Percentiles rank a stretch among this genome's conserved stretches.
phyloP scores from a whole-genome alignment of 2,113 vertebrate genomes.

The Erythrocercus mccallii region DNA sequence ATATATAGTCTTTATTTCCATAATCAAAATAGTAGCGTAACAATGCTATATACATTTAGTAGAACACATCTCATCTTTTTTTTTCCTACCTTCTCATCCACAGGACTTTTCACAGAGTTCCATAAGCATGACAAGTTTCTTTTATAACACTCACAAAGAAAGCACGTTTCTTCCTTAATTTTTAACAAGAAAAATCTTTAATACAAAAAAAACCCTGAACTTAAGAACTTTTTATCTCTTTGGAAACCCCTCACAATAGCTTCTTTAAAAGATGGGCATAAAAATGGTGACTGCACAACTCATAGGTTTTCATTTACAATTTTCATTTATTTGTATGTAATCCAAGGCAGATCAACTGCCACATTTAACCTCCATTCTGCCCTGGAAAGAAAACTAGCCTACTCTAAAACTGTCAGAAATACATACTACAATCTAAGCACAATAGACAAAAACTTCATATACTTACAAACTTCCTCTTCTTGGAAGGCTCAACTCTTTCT shows the following conservation, averaged over 20 bases:
- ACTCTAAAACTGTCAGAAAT: not conserved
- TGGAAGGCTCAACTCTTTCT: constrained; percentile 98
- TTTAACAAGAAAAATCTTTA: not conserved
- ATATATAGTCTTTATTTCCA: not conserved
- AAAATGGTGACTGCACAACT: not conserved
- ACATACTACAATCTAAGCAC: not conserved
- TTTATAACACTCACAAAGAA: not conserved
- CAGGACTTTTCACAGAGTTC: not conserved
- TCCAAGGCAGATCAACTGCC: not conserved
- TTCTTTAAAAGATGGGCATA: not conserved
- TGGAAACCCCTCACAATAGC: not conserved
- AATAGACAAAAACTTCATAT: constrained; percentile 28
- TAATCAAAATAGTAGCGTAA: not conserved
- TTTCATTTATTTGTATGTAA: not conserved
- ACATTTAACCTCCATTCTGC: not conserved
- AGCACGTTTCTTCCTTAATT: not conserved
- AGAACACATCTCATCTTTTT: not conserved
- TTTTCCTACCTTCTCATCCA: not conserved
- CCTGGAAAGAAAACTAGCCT: not conserved
- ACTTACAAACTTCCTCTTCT: constrained; percentile 98
- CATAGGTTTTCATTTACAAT: not conserved
- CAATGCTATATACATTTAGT: not conserved
- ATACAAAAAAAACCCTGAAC: not conserved
- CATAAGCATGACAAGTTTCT: not conserved
- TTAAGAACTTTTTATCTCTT: not conserved